These are phyloP conservation scores for Trichopoda pennipes DNA, from an alignment of 2,888 invertebrate genomes.

Conservation along the genomic window DNA sequence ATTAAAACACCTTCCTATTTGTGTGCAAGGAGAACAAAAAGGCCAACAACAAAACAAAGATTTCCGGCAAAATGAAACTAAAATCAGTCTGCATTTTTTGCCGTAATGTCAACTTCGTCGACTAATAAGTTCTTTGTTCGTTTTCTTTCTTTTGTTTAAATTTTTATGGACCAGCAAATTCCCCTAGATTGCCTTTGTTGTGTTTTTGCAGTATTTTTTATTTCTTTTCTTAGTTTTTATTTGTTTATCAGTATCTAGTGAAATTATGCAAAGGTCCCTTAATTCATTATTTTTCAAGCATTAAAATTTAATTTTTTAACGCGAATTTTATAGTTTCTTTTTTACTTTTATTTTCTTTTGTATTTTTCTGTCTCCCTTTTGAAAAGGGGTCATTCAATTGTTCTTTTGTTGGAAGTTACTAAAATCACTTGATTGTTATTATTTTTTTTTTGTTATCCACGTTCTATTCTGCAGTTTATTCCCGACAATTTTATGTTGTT, in stretches of 20 bases:
- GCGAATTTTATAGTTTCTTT: constrained; percentile 14
- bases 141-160: constrained; percentile 25
- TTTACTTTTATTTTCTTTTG: constrained; percentile 2
- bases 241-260: constrained; percentile 36
- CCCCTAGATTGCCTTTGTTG: constrained; percentile 21
- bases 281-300: constrained; percentile 53
- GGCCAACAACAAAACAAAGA: neutral
- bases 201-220: neutral
- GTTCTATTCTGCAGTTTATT: constrained; percentile 29
- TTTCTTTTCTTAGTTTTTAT: neutral
- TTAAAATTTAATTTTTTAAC: constrained; percentile 42
- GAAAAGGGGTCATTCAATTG: constrained; percentile 52
- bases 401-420: constrained; percentile 62
- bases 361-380: constrained; percentile 5
- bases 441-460: constrained; percentile 11
- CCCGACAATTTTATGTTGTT: constrained; percentile 64
- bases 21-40: neutral
- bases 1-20: constrained; percentile 11
- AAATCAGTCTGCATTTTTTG: constrained; percentile 19
- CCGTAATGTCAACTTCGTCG: neutral
- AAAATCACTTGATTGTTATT: constrained; percentile 65
- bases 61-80: constrained; percentile 44
- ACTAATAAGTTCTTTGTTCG: constrained; percentile 62
- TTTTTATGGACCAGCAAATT: constrained; percentile 37
- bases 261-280: constrained; percentile 52